Conservation (phyloP, 2,113 vertebrate genomes). For the Actenoides hombroni region DNA sequence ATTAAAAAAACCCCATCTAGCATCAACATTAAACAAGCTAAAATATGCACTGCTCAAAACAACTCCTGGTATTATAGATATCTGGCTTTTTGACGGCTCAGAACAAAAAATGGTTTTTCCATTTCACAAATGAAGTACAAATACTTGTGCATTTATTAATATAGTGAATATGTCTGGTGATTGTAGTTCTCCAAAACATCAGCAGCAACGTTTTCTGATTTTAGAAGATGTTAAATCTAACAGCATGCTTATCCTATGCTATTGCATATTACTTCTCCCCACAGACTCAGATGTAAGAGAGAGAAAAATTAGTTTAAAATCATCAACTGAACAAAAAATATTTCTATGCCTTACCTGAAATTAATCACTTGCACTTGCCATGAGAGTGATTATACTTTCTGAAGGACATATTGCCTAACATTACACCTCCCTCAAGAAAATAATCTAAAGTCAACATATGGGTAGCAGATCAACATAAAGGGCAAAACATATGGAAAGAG, state of each 20-base stretch:
- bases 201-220: not conserved
- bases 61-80: not conserved
- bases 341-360: not conserved
- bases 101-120: not conserved
- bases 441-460: not conserved
- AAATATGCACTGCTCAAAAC: not conserved
- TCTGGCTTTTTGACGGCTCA: not conserved
- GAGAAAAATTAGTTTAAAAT: not conserved
- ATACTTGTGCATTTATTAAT: not conserved
- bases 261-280: not conserved
- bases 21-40: not conserved
- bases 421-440: not conserved
- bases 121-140: not conserved
- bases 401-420: not conserved
- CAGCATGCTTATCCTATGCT: fast-evolving
- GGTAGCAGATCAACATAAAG: not conserved
- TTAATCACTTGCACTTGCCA: not conserved
- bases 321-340: not conserved
- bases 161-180: not conserved
- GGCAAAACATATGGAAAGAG: fast-evolving
- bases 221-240: not conserved
- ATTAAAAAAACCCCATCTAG: not conserved
- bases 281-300: not conserved
- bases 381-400: not conserved
- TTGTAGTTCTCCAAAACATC: not conserved